phyloP scores from a whole-genome alignment of 2,797 vertebrate species.

The Muscicapa comitata region DNA sequence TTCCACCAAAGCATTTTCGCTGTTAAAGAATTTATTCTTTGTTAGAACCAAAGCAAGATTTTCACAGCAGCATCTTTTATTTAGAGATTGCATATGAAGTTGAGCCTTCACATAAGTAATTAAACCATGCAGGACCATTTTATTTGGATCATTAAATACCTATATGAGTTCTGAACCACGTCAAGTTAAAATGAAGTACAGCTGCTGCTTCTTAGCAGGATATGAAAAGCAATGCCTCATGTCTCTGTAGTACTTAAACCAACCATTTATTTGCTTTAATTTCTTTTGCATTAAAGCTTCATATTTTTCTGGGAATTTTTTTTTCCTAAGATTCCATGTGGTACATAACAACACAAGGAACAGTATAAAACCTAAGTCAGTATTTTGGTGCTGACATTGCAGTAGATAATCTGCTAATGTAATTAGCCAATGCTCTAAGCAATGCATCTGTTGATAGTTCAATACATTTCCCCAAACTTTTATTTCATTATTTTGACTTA shows the following conservation, averaged over 20 bases:
- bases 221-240: constrained; percentile 65
- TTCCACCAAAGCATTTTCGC: constrained; percentile 49
- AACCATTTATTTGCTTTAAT: constrained; percentile 63
- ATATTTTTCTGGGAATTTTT: constrained; percentile 21
- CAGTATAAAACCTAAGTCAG: constrained; percentile 1
- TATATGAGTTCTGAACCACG: constrained; percentile 72
- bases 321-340: constrained; percentile 47
- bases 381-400: constrained; percentile 25
- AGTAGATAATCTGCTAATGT: constrained; percentile 9
- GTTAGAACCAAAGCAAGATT: constrained; percentile 64
- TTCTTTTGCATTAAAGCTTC: constrained; percentile 65
- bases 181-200: constrained; percentile 73
- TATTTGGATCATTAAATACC: constrained; percentile 76
- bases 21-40: constrained; percentile 54
- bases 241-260: constrained; percentile 57
- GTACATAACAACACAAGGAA: constrained; percentile 29
- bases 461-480: constrained; percentile 21
- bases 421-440: constrained; percentile 16
- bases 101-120: constrained; percentile 74
- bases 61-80: constrained; percentile 65
- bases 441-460: neutral
- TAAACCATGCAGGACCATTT: constrained; percentile 81
- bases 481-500: constrained; percentile 24
- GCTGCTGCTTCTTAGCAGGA: constrained; percentile 66
- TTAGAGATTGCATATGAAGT: constrained; percentile 66